These are phyloP conservation scores for Dolichopus griseipennis DNA, from an alignment of 2,888 invertebrate genomes.

Conservation along the genomic window DNA sequence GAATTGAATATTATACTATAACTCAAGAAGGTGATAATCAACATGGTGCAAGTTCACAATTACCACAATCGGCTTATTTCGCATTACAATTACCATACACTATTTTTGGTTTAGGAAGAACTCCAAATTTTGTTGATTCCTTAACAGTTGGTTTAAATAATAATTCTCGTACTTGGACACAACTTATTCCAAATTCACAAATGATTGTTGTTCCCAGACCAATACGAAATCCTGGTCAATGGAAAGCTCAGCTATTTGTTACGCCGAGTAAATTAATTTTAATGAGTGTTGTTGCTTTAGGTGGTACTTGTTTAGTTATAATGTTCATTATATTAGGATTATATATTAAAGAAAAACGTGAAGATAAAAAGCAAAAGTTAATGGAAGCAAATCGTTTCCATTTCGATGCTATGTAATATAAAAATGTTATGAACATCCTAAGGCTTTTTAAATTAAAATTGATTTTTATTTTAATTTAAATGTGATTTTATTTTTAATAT, in stretches of 20 bases:
- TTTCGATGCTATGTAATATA: constrained; percentile 70
- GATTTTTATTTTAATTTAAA: background rate
- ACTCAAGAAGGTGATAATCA: constrained; percentile 78
- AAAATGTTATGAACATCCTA: background rate
- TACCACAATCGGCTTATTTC: constrained; percentile 86
- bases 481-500: constrained; percentile 6
- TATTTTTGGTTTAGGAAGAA: constrained; percentile 93
- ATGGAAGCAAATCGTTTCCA: constrained; percentile 77
- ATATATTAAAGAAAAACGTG: constrained; percentile 82
- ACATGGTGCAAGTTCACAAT: constrained; percentile 74
- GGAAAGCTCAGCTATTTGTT: constrained; percentile 88
- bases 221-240: constrained; percentile 61
- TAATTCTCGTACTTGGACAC: constrained; percentile 68
- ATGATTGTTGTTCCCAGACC: constrained; percentile 90
- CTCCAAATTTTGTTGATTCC: constrained; percentile 93
- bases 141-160: constrained; percentile 71
- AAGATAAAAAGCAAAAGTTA: constrained; percentile 67
- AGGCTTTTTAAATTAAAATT: background rate
- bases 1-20: constrained; percentile 75
- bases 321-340: constrained; percentile 75
- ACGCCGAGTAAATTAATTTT: constrained; percentile 89
- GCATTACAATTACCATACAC: constrained; percentile 91
- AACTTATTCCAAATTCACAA: constrained; percentile 96
- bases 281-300: constrained; percentile 81
- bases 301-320: constrained; percentile 77